Percentiles rank a stretch among this genome's conserved stretches.
phyloP scores from a whole-genome alignment of 2,797 vertebrate genomes.

The Bradypus variegatus region DNA sequence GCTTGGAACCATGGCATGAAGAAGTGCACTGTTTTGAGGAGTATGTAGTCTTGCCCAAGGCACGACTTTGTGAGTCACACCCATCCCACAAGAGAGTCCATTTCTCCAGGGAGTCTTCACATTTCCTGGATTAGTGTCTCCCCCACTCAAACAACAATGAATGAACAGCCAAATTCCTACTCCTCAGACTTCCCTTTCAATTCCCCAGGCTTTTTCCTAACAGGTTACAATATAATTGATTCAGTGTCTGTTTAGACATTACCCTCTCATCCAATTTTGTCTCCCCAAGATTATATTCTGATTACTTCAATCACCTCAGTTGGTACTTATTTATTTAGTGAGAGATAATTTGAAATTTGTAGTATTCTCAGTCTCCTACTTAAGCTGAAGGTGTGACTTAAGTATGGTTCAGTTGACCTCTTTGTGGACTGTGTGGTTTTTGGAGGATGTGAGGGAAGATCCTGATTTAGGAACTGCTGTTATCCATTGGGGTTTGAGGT shows the following conservation, averaged over 20 bases:
- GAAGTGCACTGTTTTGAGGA: not conserved
- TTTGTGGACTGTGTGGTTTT: not conserved
- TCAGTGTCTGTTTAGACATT: conserved; percentile 24
- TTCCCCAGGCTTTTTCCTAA: not conserved
- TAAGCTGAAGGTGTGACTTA: not conserved
- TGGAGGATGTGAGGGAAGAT: not conserved
- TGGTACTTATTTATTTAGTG: not conserved
- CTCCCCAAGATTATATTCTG: not conserved
- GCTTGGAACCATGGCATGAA: not conserved
- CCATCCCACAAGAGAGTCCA: not conserved
- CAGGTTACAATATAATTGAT: not conserved
- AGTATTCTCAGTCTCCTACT: not conserved
- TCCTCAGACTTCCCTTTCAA: not conserved
- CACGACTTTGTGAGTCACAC: not conserved
- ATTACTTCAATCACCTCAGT: not conserved
- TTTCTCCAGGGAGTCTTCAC: not conserved
- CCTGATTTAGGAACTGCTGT: not conserved
- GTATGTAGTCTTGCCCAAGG: not conserved
- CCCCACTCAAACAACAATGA: not conserved
- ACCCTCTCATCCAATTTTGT: not conserved
- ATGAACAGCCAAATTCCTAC: not conserved
- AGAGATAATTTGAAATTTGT: not conserved
- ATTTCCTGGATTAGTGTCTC: not conserved
- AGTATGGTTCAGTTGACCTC: not conserved
- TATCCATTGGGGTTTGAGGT: not conserved